These are phyloP conservation scores for Cynaeus angustus DNA, from an alignment of 2,888 invertebrate genomes.

Conservation along the genomic window DNA sequence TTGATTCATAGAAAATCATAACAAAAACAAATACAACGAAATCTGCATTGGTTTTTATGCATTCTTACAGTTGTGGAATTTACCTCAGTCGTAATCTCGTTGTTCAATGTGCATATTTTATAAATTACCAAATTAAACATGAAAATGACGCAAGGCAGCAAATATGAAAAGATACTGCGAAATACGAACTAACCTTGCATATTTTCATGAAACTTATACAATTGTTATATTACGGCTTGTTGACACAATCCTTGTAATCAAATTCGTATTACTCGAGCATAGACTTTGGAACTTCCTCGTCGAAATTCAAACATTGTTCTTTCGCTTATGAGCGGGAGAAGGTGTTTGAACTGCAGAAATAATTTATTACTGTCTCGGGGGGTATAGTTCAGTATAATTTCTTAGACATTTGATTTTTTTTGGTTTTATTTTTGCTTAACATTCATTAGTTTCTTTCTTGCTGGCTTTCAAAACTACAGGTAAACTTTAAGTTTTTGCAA, in stretches of 20 bases:
- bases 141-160: constrained; percentile 44
- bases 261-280: too few species aligned
- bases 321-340: too few species aligned
- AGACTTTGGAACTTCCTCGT: constrained; percentile 1
- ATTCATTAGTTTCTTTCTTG: too few species aligned
- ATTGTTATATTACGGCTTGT: constrained; percentile 28
- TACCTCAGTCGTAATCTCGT: constrained; percentile 33
- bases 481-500: too few species aligned
- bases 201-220: constrained; percentile 38
- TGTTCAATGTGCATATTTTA: constrained; percentile 47
- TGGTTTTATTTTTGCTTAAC: too few species aligned
- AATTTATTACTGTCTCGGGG: too few species aligned
- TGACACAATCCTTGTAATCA: constrained; percentile 20
- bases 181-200: constrained; percentile 47
- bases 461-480: too few species aligned
- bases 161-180: constrained; percentile 43
- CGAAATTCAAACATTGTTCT: background rate
- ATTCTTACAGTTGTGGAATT: constrained; percentile 19
- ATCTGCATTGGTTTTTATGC: constrained; percentile 17
- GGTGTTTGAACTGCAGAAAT: too few species aligned
- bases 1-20: background rate
- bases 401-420: too few species aligned
- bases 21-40: background rate
- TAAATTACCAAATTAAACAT: constrained; percentile 50
- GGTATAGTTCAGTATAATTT: too few species aligned